Conservation (phyloP, 2,113 vertebrate genomes). For the Hydrochoerus hydrochaeris region DNA sequence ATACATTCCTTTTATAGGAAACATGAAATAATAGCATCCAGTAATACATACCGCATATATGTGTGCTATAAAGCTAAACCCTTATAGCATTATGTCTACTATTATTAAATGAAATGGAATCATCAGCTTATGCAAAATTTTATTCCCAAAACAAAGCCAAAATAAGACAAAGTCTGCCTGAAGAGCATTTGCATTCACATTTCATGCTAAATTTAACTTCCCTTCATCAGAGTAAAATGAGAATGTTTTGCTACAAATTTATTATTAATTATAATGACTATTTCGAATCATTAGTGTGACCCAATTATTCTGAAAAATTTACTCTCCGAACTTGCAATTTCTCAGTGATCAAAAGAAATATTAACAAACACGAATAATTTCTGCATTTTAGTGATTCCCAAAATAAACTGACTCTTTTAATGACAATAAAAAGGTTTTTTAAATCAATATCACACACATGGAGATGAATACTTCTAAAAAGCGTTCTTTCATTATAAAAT, state of each 20-base stretch:
- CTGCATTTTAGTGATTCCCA: background rate
- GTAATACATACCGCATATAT: no score
- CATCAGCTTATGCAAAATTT: background rate
- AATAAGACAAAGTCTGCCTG: background rate
- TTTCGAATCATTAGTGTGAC: background rate
- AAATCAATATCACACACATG: background rate
- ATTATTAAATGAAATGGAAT: background rate
- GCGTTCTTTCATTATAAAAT: background rate
- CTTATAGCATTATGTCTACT: background rate
- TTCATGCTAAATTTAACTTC: background rate
- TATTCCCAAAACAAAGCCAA: background rate
- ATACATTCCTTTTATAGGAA: background rate
- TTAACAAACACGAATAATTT: background rate
- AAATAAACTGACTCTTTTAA: background rate
- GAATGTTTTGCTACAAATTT: background rate
- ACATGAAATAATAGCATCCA: background rate
- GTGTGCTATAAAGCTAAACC: background rate
- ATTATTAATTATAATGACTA: background rate
- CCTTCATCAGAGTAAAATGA: background rate
- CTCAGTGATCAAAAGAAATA: background rate
- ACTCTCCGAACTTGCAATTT: background rate
- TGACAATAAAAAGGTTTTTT: background rate
- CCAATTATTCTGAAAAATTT: constrained; percentile 20
- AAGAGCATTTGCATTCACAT: background rate
- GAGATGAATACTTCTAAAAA: background rate